Evolutionary conservation across 2,113 vertebrate species (phyloP).

Genomic region (Pseudorectes ferrugineus): DNA sequence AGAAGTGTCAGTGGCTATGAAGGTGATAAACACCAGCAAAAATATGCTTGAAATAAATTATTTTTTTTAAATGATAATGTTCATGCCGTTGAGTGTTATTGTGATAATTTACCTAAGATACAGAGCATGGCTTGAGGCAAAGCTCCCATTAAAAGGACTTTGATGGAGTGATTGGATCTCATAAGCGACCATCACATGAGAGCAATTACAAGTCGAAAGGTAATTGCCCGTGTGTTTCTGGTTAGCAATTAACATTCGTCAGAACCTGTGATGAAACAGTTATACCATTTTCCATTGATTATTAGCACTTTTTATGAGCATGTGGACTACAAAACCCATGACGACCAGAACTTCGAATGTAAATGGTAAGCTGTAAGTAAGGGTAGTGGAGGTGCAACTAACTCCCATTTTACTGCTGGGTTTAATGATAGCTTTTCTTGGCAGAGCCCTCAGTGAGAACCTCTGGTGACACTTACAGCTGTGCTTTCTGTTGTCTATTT

Average conservation of each 20-base stretch:
- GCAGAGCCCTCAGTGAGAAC: background rate
- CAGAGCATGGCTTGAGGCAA: background rate
- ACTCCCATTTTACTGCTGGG: background rate
- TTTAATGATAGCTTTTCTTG: background rate
- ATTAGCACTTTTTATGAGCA: background rate
- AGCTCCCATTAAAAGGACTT: background rate
- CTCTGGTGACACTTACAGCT: background rate
- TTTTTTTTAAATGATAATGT: background rate
- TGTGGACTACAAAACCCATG: background rate
- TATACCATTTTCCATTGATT: background rate
- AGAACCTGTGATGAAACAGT: background rate
- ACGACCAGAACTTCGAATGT: background rate
- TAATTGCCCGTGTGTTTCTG: background rate
- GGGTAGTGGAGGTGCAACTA: background rate
- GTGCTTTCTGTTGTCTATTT: background rate
- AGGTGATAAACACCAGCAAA: background rate
- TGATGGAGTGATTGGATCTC: background rate
- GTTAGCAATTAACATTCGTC: background rate
- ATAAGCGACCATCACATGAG: background rate
- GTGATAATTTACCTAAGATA: background rate
- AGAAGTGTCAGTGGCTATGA: background rate
- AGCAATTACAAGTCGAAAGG: background rate
- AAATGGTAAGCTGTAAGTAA: background rate
- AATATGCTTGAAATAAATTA: background rate
- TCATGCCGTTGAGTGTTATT: rapidly evolving